Evolutionary conservation across 2,888 invertebrate genomes (phyloP), one percentile per base, ranked within the genome.

Genomic region (Apotomis capreana): DNA sequence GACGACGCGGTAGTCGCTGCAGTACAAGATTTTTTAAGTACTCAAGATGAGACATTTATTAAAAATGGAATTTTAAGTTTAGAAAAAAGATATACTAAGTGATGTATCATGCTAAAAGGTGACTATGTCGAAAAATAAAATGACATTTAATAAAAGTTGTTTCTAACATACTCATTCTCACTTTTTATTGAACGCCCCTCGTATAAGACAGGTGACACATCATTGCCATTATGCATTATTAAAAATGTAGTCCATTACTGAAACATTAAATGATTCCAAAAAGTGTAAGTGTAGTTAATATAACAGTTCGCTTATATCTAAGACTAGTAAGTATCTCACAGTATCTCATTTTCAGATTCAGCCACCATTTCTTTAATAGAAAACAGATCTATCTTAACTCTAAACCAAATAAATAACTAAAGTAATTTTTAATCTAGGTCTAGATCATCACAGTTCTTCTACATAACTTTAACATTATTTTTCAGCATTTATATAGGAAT

Each of bases 371-470:
- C 6, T 37, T 5, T 12, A 64, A 36, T 26, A 3, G n/a, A 57
- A 65, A 65, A 46, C n/a, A 46, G 46, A 57, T 65, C 36, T 49
- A 40, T 40, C 6, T 40, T 6, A 6, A 40, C 4, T 40, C 40
- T 40, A 8, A 9, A 49, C 10, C 49, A 49, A 49, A 49, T 49
- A 49, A 49, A 49, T 49, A 49, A 55, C 40, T 64, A 64, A 64
- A 64, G 36, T 52, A 63, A 52, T 37, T 13, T 13, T 52, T 62
- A 51, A 63, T 55, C 54, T 64, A 64, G 64, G 5, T 64, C 54
- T 64, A 64, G 64, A 15, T 64, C 54, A 64, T 64, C 64, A 64
- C 64, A 55, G 54, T 64, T 54, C 9, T 46, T 57, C 55, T 57
- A 57, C 6, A 46, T 8, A 44, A 57, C 26, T 26, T 15, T 44